Base-by-base conservation (phyloP, 2,888 invertebrate genomes). In the Lasioglossum figueresi region DNA sequence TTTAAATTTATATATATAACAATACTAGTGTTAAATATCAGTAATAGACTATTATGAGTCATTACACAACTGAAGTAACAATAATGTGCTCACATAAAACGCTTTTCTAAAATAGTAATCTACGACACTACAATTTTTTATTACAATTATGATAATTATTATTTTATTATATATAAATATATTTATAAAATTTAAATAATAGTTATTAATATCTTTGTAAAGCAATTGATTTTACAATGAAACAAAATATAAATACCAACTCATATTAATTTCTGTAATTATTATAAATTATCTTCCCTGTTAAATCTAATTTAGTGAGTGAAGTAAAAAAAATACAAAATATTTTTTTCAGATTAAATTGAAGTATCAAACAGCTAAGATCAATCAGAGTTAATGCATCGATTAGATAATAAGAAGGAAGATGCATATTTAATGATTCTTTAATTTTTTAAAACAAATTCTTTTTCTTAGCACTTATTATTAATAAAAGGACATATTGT, bases 321-420 rank as follows among this genome's bases (percentile, higher is more conserved):
- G 70, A 70, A 66, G 37, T 68, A 77, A 43, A 78, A 75, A 74
- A 34, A 71, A 82, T 31, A 63, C 31, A 73, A 76, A 73, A 72
- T 83, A 73, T 73, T 83, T 70, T 81, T 72, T 88, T 83, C 78
- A 86, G 79, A 84, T 63, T 74, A 71, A 80, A 85, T 81, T 79
- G 79, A 78, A 70, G 78, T 79, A 74, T 40, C 56, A 82, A 73
- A 79, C 48, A 81, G 48, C 45, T 83, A 16, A 84, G 77, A 76
- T 82, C 79, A 76, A 80, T 87, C 71, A 88, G 59, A 90, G 85
- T 88, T 90, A 85, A 88, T 89, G 88, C 87, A 91, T 91, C 90
- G 89, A 91, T 91, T 91, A 90, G 87, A 91, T 92, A 92, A 91
- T 92, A 93, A 92, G 92, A 88, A 88, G 82, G 73, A 89, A 85